phyloP scores from a whole-genome alignment of 2,113 vertebrate genomes.

The Dendrocopos noguchii region DNA sequence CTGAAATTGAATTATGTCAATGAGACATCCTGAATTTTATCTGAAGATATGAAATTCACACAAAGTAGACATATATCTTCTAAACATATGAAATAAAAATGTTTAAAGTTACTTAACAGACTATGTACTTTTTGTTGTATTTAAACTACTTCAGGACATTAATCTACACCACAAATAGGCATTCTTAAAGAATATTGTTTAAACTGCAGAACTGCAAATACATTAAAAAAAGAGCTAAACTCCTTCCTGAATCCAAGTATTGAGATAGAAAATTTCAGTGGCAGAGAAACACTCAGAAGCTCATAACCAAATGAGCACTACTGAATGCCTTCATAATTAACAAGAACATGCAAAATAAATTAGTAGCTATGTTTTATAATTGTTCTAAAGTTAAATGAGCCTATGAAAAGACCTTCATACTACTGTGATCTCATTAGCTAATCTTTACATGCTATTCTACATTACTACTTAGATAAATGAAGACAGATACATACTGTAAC shows the following conservation, averaged over 20 bases:
- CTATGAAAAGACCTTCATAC: constrained; percentile 30
- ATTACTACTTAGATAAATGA: not conserved
- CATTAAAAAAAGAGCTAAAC: not conserved
- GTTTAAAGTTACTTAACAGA: not conserved
- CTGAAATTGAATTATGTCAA: not conserved
- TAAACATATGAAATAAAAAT: not conserved
- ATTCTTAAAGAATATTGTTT: not conserved
- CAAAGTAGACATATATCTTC: not conserved
- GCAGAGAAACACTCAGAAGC: not conserved
- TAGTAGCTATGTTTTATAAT: constrained; percentile 43
- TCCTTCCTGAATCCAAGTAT: not conserved
- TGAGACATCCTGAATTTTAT: not conserved
- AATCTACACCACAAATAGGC: not conserved
- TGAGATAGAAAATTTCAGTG: not conserved
- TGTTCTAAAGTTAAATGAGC: constrained; percentile 34
- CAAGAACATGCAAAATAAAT: constrained; percentile 51
- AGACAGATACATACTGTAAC: not conserved
- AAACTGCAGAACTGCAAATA: not conserved
- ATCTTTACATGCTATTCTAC: constrained; percentile 21
- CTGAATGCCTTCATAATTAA: constrained; percentile 44
- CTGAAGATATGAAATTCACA: not conserved
- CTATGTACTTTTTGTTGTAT: not conserved
- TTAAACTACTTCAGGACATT: not conserved
- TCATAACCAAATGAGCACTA: not conserved
- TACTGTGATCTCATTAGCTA: not conserved